These are phyloP conservation scores for Plemyria rubiginata DNA, from an alignment of 2,888 invertebrate species.

Conservation along the genomic window DNA sequence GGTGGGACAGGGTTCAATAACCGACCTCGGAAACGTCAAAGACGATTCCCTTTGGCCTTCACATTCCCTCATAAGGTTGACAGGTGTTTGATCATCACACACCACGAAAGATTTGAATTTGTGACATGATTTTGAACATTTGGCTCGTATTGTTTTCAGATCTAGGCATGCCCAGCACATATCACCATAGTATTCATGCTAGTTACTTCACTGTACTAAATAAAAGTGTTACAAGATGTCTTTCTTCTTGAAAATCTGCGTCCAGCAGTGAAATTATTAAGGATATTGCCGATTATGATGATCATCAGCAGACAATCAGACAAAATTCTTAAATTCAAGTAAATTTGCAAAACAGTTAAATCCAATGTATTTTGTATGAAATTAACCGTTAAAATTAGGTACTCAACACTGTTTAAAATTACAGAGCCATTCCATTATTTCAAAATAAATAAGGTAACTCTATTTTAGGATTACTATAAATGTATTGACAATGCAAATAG, in stretches of 20 bases:
- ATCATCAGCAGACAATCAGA: neutral
- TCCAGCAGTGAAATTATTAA: neutral
- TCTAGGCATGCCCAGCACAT: too few species aligned
- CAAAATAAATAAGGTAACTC: neutral
- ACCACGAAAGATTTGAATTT: too few species aligned
- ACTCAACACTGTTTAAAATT: neutral
- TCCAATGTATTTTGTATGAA: neutral
- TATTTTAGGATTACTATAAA: conserved; percentile 5
- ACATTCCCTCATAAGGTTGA: too few species aligned
- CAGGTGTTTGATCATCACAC: too few species aligned
- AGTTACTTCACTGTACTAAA: too few species aligned
- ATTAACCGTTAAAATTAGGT: neutral
- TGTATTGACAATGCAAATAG: conserved; percentile 20
- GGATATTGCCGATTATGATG: neutral
- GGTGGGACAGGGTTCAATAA: too few species aligned
- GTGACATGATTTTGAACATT: too few species aligned
- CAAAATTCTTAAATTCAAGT: neutral
- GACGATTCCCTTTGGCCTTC: too few species aligned
- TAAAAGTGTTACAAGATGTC: too few species aligned
- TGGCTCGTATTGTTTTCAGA: too few species aligned
- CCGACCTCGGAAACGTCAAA: too few species aligned
- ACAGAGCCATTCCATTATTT: neutral
- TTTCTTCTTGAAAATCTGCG: neutral
- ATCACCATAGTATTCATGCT: too few species aligned
- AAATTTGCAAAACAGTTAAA: neutral